Percentiles rank a stretch among this genome's conserved stretches.
Conservation (phyloP, 2,888 invertebrate species). For the Frankliniella intonsa region DNA sequence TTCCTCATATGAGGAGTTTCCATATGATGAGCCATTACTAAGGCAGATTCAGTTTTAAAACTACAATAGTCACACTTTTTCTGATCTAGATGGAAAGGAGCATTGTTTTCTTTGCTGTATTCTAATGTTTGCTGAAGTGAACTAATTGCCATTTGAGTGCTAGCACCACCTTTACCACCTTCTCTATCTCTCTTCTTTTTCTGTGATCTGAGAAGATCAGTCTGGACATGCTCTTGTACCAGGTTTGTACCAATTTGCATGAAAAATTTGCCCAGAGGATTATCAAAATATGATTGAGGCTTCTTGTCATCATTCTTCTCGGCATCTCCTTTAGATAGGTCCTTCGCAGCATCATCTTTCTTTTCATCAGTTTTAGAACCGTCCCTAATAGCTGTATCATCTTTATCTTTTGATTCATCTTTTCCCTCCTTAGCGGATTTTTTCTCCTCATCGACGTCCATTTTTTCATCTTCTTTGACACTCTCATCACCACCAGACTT, state of each 20-base stretch:
- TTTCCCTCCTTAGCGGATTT: constrained; percentile 39
- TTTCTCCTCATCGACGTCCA: constrained; percentile 35
- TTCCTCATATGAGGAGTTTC: constrained; percentile 90
- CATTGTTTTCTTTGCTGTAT: constrained; percentile 79
- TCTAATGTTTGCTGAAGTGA: constrained; percentile 81
- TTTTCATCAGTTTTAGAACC: constrained; percentile 36
- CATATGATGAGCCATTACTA: constrained; percentile 80
- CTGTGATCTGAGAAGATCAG: constrained; percentile 83
- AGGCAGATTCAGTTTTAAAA: constrained; percentile 80
- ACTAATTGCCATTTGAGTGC: constrained; percentile 70
- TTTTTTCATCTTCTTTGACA: constrained; percentile 39
- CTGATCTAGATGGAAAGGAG: constrained; percentile 67
- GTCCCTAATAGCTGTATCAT: constrained; percentile 33
- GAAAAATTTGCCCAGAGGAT: constrained; percentile 84
- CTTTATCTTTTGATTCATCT: constrained; percentile 37
- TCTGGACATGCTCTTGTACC: constrained; percentile 89
- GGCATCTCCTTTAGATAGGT: constrained; percentile 33
- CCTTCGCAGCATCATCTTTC: constrained; percentile 34
- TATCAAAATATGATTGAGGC: constrained; percentile 66
- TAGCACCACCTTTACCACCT: constrained; percentile 58
- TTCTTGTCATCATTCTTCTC: constrained; percentile 31
- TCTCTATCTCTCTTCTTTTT: constrained; percentile 75
- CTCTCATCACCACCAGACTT: constrained; percentile 40
- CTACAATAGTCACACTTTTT: constrained; percentile 84
- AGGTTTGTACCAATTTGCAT: constrained; percentile 85